Conservation (phyloP, 1,140 invertebrate genomes). For the Coboldia fuscipes region DNA sequence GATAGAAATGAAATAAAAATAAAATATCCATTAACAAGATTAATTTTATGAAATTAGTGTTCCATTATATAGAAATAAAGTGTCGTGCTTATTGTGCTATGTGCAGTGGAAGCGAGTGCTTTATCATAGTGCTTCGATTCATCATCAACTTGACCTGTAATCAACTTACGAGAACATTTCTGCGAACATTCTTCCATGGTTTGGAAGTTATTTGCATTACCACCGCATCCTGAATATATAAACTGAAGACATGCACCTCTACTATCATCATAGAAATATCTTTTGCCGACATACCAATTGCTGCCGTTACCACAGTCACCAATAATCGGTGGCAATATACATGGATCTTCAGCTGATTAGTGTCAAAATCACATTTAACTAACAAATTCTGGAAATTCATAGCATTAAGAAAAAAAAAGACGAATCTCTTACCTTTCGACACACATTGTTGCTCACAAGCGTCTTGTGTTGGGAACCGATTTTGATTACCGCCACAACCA, state of each 20-base stretch:
- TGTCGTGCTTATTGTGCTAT: no score
- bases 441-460: slow-evolving; percentile 46
- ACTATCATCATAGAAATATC: slow-evolving; percentile 63
- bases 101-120: no score
- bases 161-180: slow-evolving; percentile 28
- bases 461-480: slow-evolving; percentile 47
- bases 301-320: background rate
- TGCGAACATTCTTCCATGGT: slow-evolving; percentile 43
- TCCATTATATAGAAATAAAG: no score
- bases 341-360: no score
- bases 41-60: no score
- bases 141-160: no score
- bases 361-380: no score
- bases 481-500: slow-evolving; percentile 70
- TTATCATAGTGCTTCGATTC: no score
- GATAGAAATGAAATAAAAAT: no score
- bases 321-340: background rate
- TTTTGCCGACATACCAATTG: slow-evolving; percentile 24
- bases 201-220: slow-evolving; percentile 61
- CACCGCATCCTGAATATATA: slow-evolving; percentile 56
- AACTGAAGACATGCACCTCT: slow-evolving; percentile 50
- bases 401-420: no score
- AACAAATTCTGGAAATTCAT: no score
- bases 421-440: background rate
- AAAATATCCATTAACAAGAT: no score